These are phyloP conservation scores for Phainopepla nitens DNA, from an alignment of 2,113 vertebrate species.

Conservation along the genomic window DNA sequence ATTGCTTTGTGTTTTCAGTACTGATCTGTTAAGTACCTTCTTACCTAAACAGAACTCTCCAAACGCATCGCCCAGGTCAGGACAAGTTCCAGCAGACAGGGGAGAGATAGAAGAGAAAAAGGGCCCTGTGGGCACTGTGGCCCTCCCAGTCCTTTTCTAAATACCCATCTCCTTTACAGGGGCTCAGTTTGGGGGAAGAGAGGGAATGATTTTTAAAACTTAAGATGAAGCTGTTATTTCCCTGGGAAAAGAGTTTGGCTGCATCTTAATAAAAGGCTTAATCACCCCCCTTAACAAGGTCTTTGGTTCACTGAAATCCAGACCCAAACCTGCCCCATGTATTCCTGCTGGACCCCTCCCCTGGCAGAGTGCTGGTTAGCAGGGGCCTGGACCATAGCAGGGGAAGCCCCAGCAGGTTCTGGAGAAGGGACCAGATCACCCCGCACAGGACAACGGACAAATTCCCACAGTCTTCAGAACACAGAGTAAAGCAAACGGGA, in stretches of 20 bases:
- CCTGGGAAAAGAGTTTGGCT: conserved; percentile 68
- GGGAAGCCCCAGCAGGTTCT: conserved; percentile 25
- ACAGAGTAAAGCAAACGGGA: conserved; percentile 66
- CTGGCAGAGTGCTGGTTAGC: not conserved
- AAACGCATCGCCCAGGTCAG: conserved; percentile 59
- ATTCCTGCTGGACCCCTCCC: not conserved
- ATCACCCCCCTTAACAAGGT: conserved; percentile 54
- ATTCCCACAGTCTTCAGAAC: conserved; percentile 48
- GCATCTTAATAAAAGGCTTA: conserved; percentile 68
- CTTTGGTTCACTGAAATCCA: conserved; percentile 56
- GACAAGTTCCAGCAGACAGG: not conserved
- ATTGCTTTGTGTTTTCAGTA: conserved; percentile 85
- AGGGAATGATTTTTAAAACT: conserved; percentile 60
- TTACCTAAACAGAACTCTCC: conserved; percentile 76
- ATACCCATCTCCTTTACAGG: conserved; percentile 12
- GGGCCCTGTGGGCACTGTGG: not conserved
- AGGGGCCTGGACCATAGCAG: not conserved
- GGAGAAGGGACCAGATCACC: conserved; percentile 49
- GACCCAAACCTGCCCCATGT: conserved; percentile 50
- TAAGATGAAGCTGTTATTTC: conserved; percentile 70
- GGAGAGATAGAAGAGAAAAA: not conserved
- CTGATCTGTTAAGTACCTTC: conserved; percentile 72
- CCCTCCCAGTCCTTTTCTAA: conserved; percentile 32
- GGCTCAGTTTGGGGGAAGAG: conserved; percentile 47
- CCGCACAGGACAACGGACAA: conserved; percentile 6